These are phyloP conservation scores for Apodemia duryi DNA, from an alignment of 2,888 invertebrate genomes.

Conservation along the genomic window DNA sequence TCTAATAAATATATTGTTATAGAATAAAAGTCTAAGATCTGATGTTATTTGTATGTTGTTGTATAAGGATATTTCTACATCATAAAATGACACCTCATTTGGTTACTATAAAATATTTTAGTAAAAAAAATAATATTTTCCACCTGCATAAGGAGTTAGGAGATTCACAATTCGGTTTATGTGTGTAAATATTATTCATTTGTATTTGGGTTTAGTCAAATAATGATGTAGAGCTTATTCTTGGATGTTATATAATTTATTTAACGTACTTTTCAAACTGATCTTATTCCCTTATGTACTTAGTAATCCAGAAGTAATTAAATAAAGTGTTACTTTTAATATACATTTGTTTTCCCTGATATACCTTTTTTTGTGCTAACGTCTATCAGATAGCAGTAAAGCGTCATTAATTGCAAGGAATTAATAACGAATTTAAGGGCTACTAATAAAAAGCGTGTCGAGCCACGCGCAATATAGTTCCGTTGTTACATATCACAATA, in stretches of 20 bases:
- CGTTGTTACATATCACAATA: no score
- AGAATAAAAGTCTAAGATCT: background rate
- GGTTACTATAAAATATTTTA: no score
- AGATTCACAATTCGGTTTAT: background rate
- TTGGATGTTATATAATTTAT: background rate
- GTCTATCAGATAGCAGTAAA: no score
- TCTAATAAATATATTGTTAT: background rate
- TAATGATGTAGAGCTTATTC: conserved; percentile 1
- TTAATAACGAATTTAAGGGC: no score
- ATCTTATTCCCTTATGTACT: background rate
- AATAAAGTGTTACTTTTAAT: conserved; percentile 14
- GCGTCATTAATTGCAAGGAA: no score
- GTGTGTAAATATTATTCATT: background rate
- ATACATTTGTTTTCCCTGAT: background rate
- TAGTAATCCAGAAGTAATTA: background rate
- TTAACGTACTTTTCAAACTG: background rate
- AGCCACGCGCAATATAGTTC: no score
- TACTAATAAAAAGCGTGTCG: no score
- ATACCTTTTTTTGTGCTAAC: no score
- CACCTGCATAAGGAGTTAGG: background rate
- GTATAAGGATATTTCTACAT: background rate
- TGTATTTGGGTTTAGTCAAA: background rate
- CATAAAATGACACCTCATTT: background rate
- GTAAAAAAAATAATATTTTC: no score
- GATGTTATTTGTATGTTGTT: background rate